Percentiles rank a stretch among this genome's conserved stretches.
phyloP scores from a whole-genome alignment of 2,113 vertebrate genomes.

The Calyptomena viridis region DNA sequence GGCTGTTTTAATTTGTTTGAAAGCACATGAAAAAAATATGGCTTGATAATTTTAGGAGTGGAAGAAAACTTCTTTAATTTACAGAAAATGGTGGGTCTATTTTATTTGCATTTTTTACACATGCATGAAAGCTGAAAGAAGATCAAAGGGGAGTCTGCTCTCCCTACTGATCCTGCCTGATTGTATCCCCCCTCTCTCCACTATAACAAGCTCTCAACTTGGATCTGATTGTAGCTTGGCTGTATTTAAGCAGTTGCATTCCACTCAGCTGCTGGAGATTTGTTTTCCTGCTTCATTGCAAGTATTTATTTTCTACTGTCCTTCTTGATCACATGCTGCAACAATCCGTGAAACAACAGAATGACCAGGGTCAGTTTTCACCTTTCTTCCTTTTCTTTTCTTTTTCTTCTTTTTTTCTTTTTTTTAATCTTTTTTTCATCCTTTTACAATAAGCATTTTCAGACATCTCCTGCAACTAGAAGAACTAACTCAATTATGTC shows the following conservation, averaged over 20 bases:
- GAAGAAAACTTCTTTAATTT: constrained; percentile 22
- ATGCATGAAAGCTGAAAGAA: constrained; percentile 10
- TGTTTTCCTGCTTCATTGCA: constrained; percentile 58
- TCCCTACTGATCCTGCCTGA: constrained; percentile 12
- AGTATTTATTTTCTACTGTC: constrained; percentile 61
- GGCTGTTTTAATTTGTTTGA: constrained; percentile 70
- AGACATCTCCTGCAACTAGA: background rate
- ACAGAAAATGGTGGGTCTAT: constrained; percentile 47
- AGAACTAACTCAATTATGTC: constrained; percentile 45
- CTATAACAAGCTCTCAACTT: constrained; percentile 16
- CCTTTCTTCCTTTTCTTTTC: background rate
- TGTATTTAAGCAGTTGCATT: constrained; percentile 37
- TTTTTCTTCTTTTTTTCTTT: background rate
- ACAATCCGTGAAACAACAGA: constrained; percentile 66
- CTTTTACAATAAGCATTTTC: constrained; percentile 60
- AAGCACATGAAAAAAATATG: constrained; percentile 66
- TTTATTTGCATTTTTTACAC: constrained; percentile 55
- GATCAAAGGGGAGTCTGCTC: constrained; percentile 45
- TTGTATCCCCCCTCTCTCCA: background rate
- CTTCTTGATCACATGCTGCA: constrained; percentile 54
- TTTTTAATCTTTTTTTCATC: background rate
- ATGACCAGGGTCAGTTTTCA: constrained; percentile 35
- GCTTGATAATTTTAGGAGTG: constrained; percentile 10
- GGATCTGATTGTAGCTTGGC: constrained; percentile 34
- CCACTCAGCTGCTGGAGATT: constrained; percentile 40